Percentiles rank a stretch among this genome's conserved stretches.
These are phyloP conservation scores for Cyanocitta stelleri DNA, from an alignment of 2,113 vertebrate genomes.

Conservation along the genomic window DNA sequence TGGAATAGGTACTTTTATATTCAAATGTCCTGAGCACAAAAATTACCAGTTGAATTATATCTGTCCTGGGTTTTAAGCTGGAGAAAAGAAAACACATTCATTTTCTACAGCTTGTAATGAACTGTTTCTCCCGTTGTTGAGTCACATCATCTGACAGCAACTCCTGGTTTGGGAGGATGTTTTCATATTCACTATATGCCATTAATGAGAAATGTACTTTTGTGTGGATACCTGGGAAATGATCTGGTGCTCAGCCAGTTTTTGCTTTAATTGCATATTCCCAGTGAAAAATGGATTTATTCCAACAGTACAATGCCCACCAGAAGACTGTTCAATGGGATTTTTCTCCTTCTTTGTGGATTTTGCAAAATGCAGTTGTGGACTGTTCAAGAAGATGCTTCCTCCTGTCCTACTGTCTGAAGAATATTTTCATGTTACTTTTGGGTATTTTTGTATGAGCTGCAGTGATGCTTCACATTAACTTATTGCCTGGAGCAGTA, in stretches of 20 bases:
- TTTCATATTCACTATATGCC: not conserved
- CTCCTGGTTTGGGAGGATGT: not conserved
- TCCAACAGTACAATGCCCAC: not conserved
- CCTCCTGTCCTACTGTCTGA: not conserved
- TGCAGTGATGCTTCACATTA: not conserved
- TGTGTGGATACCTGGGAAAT: not conserved
- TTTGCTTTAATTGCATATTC: not conserved
- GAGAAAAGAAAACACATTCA: not conserved
- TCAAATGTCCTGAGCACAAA: not conserved
- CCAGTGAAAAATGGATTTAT: not conserved
- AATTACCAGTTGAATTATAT: not conserved
- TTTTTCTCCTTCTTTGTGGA: not conserved
- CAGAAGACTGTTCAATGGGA: not conserved
- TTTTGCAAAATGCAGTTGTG: not conserved
- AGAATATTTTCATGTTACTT: not conserved
- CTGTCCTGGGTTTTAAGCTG: not conserved
- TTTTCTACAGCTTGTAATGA: not conserved
- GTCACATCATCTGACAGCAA: not conserved
- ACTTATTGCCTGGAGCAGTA: not conserved
- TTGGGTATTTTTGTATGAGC: not conserved
- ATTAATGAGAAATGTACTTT: not conserved
- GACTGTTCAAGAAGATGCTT: not conserved
- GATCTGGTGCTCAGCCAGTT: not conserved
- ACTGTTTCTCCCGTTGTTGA: not conserved
- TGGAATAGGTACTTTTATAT: conserved; percentile 12